Base-by-base conservation (phyloP, 1,140 invertebrate species). In the Bombus picipes region DNA sequence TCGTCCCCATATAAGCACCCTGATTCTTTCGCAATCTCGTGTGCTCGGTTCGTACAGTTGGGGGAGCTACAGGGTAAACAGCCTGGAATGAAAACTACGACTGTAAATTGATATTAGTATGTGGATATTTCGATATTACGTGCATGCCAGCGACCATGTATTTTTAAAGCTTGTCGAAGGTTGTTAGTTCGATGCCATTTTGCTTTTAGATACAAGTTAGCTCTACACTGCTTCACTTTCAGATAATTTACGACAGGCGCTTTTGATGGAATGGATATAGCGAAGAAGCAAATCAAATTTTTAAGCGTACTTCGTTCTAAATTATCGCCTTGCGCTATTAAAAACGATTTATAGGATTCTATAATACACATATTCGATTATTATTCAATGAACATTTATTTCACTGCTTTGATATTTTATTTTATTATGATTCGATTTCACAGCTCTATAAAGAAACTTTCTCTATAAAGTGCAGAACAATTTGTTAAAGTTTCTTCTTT, bases 121-220 rank as follows among this genome's bases (percentile, higher is more conserved):
- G 59, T 62, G 59, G 59, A n/a, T n/a, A 62, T 62, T n/a, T 62
- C 59, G 59, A 62, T 62, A 62, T n/a, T 62, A n/a, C 59, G 59
- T 62, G 59, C 59, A 12, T 62, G 28, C 25, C 28, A n/a, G 28
- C 12, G 12, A 62, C 2, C 10, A 12, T 25, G 59, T 62, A 28
- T 62, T 62, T 62, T 62, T 62, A 13, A 62, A n/a, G 59, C 28
- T 62, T 28, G 59, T n/a, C 25, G 47, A 53, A 53, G 18, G 47
- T 53, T 53, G 47, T 22, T 53, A 53, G 18, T 5, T 53, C 47
- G 47, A 53, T 53, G 6, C 47, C 47, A 53, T 53, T 53, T 53
- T 53, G 5, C 47, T 53, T 53, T 53, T 6, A 53, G 18, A 53
- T 53, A 53, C 1, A 53, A 22, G 47, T 53, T 53, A 53, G 1